phyloP scores from a whole-genome alignment of 2,888 invertebrate genomes.

The Perithous albicinctus region DNA sequence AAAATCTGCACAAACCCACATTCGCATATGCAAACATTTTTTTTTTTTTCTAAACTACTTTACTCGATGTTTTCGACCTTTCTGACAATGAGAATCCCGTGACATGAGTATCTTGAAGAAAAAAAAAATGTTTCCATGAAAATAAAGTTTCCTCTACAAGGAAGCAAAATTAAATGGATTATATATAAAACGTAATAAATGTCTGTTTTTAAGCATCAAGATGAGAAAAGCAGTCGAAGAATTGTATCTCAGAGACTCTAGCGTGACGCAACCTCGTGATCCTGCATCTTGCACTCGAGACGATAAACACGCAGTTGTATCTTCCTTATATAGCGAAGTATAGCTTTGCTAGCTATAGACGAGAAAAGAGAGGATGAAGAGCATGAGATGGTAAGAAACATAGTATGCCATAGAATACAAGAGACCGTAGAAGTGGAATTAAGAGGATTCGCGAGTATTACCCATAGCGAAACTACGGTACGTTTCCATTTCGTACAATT shows the following conservation, averaged over 20 bases:
- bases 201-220: background rate
- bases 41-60: too few species aligned
- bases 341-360: too few species aligned
- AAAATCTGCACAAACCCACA: too few species aligned
- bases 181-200: background rate
- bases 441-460: constrained; percentile 54
- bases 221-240: constrained; percentile 6
- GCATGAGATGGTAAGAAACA: constrained; percentile 5
- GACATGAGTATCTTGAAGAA: too few species aligned
- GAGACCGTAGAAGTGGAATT: constrained; percentile 52
- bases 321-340: background rate
- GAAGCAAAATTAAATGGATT: background rate
- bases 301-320: constrained; percentile 33
- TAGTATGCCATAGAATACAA: constrained; percentile 21
- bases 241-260: constrained; percentile 1
- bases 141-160: too few species aligned
- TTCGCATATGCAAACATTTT: too few species aligned
- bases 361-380: constrained; percentile 14
- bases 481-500: constrained; percentile 26
- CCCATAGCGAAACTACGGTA: constrained; percentile 22
- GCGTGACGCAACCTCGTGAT: constrained; percentile 45
- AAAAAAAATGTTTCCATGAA: too few species aligned
- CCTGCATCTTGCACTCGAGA: constrained; percentile 23
- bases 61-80: too few species aligned
- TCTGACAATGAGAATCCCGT: too few species aligned